These are phyloP conservation scores for Gymnoscopelus microlampas DNA, from an alignment of 2,797 vertebrate species.

Conservation along the genomic window DNA sequence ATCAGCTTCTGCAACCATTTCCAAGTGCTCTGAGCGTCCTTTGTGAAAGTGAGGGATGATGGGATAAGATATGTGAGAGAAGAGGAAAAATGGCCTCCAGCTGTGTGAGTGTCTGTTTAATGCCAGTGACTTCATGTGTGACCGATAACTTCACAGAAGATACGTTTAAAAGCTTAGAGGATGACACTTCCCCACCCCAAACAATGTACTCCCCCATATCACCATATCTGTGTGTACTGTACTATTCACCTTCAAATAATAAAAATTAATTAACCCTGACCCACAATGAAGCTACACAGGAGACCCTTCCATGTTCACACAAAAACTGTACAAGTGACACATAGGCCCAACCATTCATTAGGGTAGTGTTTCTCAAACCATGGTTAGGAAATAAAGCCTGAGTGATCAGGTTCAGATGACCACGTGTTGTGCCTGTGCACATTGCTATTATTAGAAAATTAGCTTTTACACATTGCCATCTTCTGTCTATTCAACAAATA, in stretches of 20 bases:
- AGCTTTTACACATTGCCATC: too few species aligned
- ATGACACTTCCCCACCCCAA: conserved; percentile 8
- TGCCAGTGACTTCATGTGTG: conserved; percentile 68
- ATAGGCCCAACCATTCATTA: not conserved
- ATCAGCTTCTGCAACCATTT: conserved; percentile 24
- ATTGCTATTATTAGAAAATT: too few species aligned
- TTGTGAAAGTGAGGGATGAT: conserved; percentile 41
- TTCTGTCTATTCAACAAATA: too few species aligned
- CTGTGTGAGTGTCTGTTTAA: conserved; percentile 45
- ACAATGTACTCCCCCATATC: conserved; percentile 1
- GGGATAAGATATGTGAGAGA: conserved; percentile 32
- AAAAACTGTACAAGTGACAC: not conserved
- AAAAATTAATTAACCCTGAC: conserved; percentile 3
- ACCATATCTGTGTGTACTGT: conserved; percentile 8
- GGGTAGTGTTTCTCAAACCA: not conserved
- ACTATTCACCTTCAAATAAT: conserved; percentile 6
- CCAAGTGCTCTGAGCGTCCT: conserved; percentile 17
- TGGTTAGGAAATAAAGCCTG: not conserved
- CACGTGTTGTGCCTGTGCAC: too few species aligned
- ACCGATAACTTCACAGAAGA: conserved; percentile 27
- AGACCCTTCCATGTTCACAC: not conserved
- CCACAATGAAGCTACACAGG: not conserved
- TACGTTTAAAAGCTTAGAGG: not conserved
- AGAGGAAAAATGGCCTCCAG: conserved; percentile 41
- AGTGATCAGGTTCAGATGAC: not conserved